Conservation (phyloP, 2,797 vertebrate genomes). For the Microctenopoma stevenorrisi region DNA sequence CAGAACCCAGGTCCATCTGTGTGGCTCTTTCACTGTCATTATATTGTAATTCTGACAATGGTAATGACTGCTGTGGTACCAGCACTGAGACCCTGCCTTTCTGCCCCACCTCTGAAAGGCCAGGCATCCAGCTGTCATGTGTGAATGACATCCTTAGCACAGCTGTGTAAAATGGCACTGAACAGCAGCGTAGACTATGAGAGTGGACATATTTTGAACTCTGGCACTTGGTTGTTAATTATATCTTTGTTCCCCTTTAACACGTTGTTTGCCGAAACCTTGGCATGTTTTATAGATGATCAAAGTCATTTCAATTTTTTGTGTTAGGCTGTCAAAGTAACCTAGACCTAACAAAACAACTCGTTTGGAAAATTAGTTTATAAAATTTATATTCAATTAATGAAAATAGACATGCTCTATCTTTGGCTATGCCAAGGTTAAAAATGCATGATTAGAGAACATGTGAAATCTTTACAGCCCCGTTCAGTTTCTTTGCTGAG, state of each 20-base stretch:
- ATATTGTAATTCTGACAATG: slow-evolving; percentile 17
- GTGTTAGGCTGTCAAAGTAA: neutral
- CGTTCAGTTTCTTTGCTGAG: neutral
- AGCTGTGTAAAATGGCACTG: slow-evolving; percentile 68
- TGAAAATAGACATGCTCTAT: no score
- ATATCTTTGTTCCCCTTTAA: slow-evolving; percentile 30
- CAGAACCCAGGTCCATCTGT: slow-evolving; percentile 1
- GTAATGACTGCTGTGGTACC: neutral
- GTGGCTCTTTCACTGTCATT: neutral
- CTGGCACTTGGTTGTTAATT: slow-evolving; percentile 66
- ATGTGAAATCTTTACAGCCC: neutral
- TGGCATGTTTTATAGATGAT: slow-evolving; percentile 19
- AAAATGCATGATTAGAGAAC: neutral
- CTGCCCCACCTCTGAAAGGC: slow-evolving; percentile 57
- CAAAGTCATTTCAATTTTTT: neutral
- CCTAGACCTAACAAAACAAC: neutral
- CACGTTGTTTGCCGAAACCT: slow-evolving; percentile 12
- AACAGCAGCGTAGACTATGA: slow-evolving; percentile 34
- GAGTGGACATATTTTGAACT: slow-evolving; percentile 63
- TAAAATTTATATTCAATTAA: no score
- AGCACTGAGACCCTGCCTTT: slow-evolving; percentile 29
- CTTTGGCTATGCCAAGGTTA: neutral
- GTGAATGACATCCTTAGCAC: slow-evolving; percentile 73
- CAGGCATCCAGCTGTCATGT: slow-evolving; percentile 70
- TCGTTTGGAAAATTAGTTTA: neutral